Evolutionary conservation across 2,888 invertebrate species (phyloP).

Genomic region (Sarcophaga carnaria): DNA sequence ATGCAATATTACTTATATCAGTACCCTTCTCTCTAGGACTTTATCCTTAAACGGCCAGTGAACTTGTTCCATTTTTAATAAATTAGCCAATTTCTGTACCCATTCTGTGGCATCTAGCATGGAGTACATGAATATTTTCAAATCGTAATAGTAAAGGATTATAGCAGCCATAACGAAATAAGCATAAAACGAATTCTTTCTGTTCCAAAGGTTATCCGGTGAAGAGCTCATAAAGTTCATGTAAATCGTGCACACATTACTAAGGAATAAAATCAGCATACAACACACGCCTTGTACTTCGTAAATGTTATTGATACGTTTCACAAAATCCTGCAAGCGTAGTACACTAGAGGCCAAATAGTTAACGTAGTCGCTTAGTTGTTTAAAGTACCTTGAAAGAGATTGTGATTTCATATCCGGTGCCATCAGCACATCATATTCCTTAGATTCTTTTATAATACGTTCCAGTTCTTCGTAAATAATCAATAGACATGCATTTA

Average conservation of each 20-base stretch:
- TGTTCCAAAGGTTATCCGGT: background rate
- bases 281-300: slow-evolving; percentile 34
- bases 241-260: slow-evolving; percentile 32
- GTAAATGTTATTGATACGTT: slow-evolving; percentile 21
- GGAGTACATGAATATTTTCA: background rate
- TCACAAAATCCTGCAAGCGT: background rate
- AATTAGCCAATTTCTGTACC: background rate
- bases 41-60: background rate
- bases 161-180: background rate
- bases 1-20: background rate
- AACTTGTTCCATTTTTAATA: slow-evolving; percentile 6
- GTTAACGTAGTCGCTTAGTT: background rate
- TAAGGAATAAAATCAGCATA: slow-evolving; percentile 27
- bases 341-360: background rate
- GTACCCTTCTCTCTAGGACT: slow-evolving; percentile 38
- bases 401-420: background rate
- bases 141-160: slow-evolving; percentile 24
- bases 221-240: slow-evolving; percentile 10
- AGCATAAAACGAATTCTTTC: background rate
- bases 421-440: background rate
- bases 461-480: slow-evolving; percentile 14
- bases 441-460: background rate
- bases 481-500: background rate
- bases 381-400: background rate
- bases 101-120: background rate